Evolutionary conservation across 1,140 invertebrate genomes (phyloP).

Genomic region (Apis dorsata): DNA sequence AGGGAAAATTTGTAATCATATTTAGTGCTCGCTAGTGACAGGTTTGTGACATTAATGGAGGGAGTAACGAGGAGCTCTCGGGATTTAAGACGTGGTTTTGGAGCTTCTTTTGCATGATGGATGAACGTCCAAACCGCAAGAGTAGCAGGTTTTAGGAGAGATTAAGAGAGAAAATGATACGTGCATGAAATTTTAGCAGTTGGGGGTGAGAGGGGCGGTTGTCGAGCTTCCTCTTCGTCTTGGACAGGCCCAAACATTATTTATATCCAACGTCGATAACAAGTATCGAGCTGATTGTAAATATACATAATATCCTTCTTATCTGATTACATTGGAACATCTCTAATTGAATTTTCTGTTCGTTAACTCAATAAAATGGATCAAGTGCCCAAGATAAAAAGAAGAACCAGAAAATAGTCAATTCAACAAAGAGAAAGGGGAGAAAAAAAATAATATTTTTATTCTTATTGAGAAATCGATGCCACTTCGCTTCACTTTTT

Average conservation of each 20-base stretch:
- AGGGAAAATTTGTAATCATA: not conserved
- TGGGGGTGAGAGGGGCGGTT: not conserved
- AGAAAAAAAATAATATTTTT: not conserved
- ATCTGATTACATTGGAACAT: not conserved
- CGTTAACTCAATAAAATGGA: not conserved
- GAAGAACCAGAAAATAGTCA: not conserved
- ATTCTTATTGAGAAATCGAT: not conserved
- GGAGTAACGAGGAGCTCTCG: not conserved
- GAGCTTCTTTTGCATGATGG: conserved; percentile 17
- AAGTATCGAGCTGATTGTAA: too few species aligned
- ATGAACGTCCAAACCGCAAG: conserved; percentile 20
- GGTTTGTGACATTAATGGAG: not conserved
- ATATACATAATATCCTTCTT: too few species aligned
- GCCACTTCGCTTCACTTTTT: too few species aligned
- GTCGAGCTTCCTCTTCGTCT: not conserved
- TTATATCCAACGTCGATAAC: not conserved
- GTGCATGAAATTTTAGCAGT: not conserved
- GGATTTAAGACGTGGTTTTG: conserved; percentile 10
- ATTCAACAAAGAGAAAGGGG: too few species aligned
- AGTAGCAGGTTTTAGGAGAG: not conserved
- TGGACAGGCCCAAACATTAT: not conserved
- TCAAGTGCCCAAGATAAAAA: not conserved
- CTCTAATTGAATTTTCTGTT: not conserved
- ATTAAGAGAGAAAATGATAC: conserved; percentile 6
- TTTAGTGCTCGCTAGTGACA: not conserved